Conservation (phyloP, 1,140 invertebrate genomes). For the Lethocerus indicus region DNA sequence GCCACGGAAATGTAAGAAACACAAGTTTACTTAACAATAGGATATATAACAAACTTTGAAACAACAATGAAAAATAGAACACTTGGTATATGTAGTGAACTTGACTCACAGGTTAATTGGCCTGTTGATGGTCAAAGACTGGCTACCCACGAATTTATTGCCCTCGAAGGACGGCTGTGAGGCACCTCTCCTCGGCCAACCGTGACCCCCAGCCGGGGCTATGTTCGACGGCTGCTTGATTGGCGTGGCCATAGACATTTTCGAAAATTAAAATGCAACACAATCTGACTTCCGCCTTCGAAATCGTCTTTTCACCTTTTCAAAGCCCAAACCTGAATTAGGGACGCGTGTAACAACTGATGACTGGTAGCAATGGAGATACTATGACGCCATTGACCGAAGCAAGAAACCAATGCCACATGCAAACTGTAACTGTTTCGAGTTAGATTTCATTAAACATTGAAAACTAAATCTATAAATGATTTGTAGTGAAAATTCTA, state of each 20-base stretch:
- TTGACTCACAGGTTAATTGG: constrained; percentile 68
- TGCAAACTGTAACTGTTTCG: too few relatives aligned
- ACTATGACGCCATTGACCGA: too few relatives aligned
- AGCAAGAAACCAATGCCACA: too few relatives aligned
- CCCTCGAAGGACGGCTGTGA: constrained; percentile 31
- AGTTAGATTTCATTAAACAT: too few relatives aligned
- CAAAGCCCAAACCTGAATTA: too few relatives aligned
- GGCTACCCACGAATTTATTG: constrained; percentile 19
- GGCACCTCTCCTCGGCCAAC: constrained; percentile 44
- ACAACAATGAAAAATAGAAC: background rate
- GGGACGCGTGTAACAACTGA: too few relatives aligned
- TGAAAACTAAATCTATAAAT: too few relatives aligned
- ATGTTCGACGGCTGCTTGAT: constrained; percentile 15
- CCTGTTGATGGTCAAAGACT: constrained; percentile 52
- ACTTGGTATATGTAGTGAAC: background rate
- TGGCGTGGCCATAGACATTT: background rate
- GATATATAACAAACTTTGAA: background rate
- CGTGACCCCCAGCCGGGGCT: constrained; percentile 31
- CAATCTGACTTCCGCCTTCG: too few relatives aligned
- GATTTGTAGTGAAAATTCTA: too few relatives aligned
- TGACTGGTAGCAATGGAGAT: too few relatives aligned
- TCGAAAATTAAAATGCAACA: too few relatives aligned
- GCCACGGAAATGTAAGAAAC: background rate
- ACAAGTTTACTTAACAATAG: background rate
- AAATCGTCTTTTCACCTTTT: too few relatives aligned